Evolutionary conservation across 2,797 vertebrate genomes (phyloP).

Genomic region (Oceanodroma leucorhoa): DNA sequence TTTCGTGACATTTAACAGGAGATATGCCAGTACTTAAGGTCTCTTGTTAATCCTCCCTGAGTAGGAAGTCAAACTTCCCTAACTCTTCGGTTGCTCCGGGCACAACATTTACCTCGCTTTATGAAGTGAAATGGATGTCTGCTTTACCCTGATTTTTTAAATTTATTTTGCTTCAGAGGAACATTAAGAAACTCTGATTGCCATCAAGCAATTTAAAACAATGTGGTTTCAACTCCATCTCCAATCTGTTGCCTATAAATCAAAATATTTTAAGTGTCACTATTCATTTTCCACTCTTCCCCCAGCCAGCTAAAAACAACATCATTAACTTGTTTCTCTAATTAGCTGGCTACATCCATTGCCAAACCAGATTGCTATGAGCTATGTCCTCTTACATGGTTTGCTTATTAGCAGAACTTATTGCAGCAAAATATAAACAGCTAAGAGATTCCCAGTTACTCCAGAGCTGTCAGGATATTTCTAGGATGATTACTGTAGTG

Average conservation of each 20-base stretch:
- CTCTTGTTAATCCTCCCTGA: background rate
- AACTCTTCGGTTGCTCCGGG: background rate
- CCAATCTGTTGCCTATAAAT: background rate
- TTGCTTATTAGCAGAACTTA: conserved; percentile 18
- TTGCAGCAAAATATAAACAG: conserved; percentile 34
- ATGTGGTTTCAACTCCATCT: background rate
- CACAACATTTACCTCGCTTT: background rate
- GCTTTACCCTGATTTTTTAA: background rate
- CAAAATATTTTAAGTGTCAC: background rate
- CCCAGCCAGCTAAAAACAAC: background rate
- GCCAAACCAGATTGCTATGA: conserved; percentile 31
- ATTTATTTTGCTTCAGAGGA: background rate
- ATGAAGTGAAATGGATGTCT: background rate
- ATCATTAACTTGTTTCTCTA: conserved; percentile 24
- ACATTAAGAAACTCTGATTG: background rate
- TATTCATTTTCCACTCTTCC: background rate
- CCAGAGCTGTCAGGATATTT: background rate
- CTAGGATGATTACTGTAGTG: background rate
- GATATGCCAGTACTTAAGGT: background rate
- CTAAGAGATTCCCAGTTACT: background rate
- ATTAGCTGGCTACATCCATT: conserved; percentile 28
- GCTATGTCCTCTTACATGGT: background rate
- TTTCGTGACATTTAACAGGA: background rate
- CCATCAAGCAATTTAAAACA: background rate
- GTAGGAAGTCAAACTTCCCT: background rate